phyloP scores from a whole-genome alignment of 1,140 invertebrate species.

The Battus philenor region DNA sequence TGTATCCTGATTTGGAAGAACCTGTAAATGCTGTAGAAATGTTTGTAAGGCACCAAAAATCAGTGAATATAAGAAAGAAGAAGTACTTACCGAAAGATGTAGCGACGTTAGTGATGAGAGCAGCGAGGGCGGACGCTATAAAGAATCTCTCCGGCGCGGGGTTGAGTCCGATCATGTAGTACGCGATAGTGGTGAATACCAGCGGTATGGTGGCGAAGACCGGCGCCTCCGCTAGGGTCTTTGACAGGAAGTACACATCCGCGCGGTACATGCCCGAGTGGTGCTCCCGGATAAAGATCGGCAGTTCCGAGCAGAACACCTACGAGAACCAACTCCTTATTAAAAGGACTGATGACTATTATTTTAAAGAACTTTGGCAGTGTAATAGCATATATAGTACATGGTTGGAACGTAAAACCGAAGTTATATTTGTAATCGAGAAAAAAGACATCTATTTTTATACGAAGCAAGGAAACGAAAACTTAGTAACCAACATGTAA shows the following conservation, averaged over 20 bases:
- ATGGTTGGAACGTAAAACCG: background rate
- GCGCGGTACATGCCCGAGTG: constrained; percentile 94
- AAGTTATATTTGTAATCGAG: background rate
- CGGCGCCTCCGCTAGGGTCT: constrained; percentile 91
- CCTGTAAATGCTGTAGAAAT: too few relatives aligned
- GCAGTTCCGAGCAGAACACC: constrained; percentile 95
- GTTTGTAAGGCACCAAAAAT: too few relatives aligned
- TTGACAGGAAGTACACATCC: constrained; percentile 95
- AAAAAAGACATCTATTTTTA: background rate
- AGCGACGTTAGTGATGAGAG: constrained; percentile 92
- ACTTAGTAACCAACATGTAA: too few relatives aligned
- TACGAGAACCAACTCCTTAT: constrained; percentile 45
- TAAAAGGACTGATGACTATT: background rate
- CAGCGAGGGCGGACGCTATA: constrained; percentile 83
- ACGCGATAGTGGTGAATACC: constrained; percentile 89
- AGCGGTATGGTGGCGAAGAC: constrained; percentile 89
- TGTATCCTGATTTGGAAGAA: too few relatives aligned
- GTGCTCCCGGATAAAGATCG: constrained; percentile 94
- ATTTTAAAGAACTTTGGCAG: background rate
- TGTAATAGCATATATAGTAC: background rate
- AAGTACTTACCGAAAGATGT: constrained; percentile 89
- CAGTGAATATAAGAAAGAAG: too few relatives aligned
- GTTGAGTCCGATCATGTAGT: constrained; percentile 92
- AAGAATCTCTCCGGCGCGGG: constrained; percentile 84
- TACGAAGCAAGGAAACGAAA: too few relatives aligned